Evolutionary conservation across 2,797 vertebrate genomes (phyloP), one percentile per base, ranked within the genome.

Genomic region (Megaceryle alcyon): DNA sequence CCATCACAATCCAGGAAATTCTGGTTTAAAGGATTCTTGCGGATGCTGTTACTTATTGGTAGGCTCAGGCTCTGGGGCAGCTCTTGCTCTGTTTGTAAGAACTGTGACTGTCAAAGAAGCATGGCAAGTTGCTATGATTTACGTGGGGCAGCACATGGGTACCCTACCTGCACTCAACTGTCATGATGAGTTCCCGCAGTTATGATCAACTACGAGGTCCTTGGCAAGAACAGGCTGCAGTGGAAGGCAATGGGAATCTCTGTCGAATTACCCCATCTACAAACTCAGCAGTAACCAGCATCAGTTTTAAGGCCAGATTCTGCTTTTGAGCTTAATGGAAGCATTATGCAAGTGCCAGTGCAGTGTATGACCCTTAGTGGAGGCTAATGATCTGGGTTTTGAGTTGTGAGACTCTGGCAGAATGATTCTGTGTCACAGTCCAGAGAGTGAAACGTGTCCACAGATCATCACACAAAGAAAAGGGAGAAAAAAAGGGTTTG

Each of bases 231-330:
- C 43, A 61, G 53, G 17, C 9, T 46, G 61, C 76, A 56, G 41
- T 41, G 49, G 28, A 89, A 83, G 48, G 72, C 88, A 77, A 4
- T 68, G 54, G 28, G 68, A 63, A 10, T 64, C 73, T 89, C 57
- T 79, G 13, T 11, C 64, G 49, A 82, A 57, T 75, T 64, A 46
- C 18, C 20, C 59, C 33, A 26, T 68, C 43, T 71, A 53, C 71
- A 59, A 70, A 70, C 53, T 71, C 57, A 29, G 51, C 80, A 64
- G 61, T 73, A 64, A 48, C 48, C 51, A 41, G 29, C 33, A 33
- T 59, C 48, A 46, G 39, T 77, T 88, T 89, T 65, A 84, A 76
- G 82, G 49, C 80, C 80, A 90, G 33, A 59, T 81, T 95, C 81
- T 69, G 61, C 60, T 80, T 84, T 70, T 66, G 46, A 82, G 79